Conservation (phyloP, 37 sponge, comb jelly and placozoan genomes). For the Cliona cf. orientalis region DNA sequence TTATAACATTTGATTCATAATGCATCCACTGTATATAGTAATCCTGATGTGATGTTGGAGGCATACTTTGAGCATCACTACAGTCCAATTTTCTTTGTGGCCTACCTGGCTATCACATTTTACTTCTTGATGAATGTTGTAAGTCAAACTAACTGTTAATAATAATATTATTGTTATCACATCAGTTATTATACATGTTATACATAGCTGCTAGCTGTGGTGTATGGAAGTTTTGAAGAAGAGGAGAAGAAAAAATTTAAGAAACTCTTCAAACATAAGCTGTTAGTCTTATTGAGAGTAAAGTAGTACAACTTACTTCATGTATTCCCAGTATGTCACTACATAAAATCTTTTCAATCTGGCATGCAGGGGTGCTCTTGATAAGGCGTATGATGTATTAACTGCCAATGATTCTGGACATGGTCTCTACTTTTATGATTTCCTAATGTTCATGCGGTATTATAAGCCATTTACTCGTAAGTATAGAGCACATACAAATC, state of each 20-base stretch:
- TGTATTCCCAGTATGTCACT: no score
- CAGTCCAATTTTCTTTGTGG: constrained; percentile 78
- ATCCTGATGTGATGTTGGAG: constrained; percentile 91
- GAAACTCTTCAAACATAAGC: constrained; percentile 62
- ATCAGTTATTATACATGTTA: no score
- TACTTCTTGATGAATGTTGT: constrained; percentile 81
- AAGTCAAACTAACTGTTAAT: no score
- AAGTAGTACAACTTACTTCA: no score
- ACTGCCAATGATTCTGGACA: not conserved
- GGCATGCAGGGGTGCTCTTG: constrained; percentile 58
- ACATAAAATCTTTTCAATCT: no score
- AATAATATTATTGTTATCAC: no score
- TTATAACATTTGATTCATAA: no score
- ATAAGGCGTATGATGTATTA: constrained; percentile 38
- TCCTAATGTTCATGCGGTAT: constrained; percentile 53
- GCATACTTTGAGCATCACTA: constrained; percentile 33
- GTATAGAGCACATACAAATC: constrained; percentile 11
- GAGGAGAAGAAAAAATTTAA: constrained; percentile 75
- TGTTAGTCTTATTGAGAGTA: constrained; percentile 42
- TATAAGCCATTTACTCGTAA: constrained; percentile 68
- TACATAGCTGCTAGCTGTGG: constrained; percentile 75
- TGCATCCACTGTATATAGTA: constrained; percentile 22
- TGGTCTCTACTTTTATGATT: constrained; percentile 62
- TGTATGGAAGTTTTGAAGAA: constrained; percentile 71
- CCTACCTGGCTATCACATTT: constrained; percentile 66